Evolutionary conservation across 2,797 vertebrate genomes (phyloP), one percentile per base, ranked within the genome.

Genomic region (Protosalanx chinensis): DNA sequence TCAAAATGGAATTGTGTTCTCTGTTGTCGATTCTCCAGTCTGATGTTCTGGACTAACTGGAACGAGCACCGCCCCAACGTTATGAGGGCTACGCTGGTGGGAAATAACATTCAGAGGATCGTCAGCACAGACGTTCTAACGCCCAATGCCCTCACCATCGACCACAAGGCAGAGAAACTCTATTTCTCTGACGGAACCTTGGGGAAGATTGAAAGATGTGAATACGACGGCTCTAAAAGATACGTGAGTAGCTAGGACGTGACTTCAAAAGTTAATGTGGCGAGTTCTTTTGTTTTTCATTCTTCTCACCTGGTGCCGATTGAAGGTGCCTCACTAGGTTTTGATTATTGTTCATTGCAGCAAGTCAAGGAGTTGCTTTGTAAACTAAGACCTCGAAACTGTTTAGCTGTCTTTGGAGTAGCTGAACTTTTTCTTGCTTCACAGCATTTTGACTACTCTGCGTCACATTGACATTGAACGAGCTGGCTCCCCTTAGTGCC

Each of bases 21-120:
- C n/a, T 61, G 6, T 61, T 4, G 27, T 27, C 59, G 4, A 60
- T 27, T 27, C 27, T 12, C 7, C 76, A 99, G 98, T 87, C 90
- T 99, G 86, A 98, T 99, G 96, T 99, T 99, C 88, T 99, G 98
- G 98, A 98, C 97, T 79, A 99, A 99, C 87, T 99, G 98, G 97
- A 99, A 99, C 20, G 98, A 99, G 84, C 98, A 98, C 70, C 93
- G 93, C 41, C 96, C 98, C 0, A 97, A 96, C 86, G 95, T 99
- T 85, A 97, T 99, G 95, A 94, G 96, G 83, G 93, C 97, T 58
- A 97, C 96, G 0, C 84, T 99, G 46, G 90, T 92, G 0, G 98
- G 98, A 49, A 95, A 93, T 76, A 98, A 95, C 84, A 92, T 96
- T 57, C 95, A 92, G 81, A 92, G 96, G 51, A 93, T 99, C 84